Conservation (phyloP, 2,888 invertebrate species). For the Alloplasta piceator region DNA sequence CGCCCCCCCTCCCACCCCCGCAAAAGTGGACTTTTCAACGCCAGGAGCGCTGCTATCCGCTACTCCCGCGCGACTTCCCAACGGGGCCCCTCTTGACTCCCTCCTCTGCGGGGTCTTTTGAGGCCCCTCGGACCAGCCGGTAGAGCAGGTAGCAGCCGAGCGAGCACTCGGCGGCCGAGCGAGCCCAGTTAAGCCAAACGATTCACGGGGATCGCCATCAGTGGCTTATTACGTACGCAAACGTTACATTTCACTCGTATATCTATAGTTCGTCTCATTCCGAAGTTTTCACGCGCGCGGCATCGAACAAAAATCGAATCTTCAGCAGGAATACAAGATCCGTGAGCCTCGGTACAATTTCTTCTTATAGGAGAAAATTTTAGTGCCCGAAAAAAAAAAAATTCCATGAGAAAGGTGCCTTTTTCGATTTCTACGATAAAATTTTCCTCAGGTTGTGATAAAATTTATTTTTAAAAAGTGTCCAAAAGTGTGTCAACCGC, state of each 20-base stretch:
- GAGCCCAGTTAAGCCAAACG: conserved; percentile 52
- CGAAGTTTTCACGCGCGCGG: too few relatives aligned
- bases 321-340: too few relatives aligned
- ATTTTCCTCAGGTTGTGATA: too few relatives aligned
- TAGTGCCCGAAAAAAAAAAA: too few relatives aligned
- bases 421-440: too few relatives aligned
- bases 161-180: conserved; percentile 41
- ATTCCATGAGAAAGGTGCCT: too few relatives aligned
- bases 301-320: too few relatives aligned
- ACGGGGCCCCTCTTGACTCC: conserved; percentile 36
- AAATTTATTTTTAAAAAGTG: too few relatives aligned
- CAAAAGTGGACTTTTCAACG: conserved; percentile 42
- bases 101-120: conserved; percentile 43
- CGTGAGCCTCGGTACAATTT: too few relatives aligned
- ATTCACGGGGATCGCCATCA: conserved; percentile 66
- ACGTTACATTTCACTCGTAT: conserved; percentile 64
- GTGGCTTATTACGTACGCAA: conserved; percentile 75
- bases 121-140: conserved; percentile 60
- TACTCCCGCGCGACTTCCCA: conserved; percentile 48
- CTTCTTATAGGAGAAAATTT: too few relatives aligned
- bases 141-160: conserved; percentile 49
- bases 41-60: conserved; percentile 45
- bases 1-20: conserved; percentile 61
- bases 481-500: too few relatives aligned
- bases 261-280: not conserved